Percentiles rank a stretch among this genome's conserved stretches.
These are phyloP conservation scores for Ascidia mentula DNA, from an alignment of 23 tunicate genomes.

Conservation along the genomic window DNA sequence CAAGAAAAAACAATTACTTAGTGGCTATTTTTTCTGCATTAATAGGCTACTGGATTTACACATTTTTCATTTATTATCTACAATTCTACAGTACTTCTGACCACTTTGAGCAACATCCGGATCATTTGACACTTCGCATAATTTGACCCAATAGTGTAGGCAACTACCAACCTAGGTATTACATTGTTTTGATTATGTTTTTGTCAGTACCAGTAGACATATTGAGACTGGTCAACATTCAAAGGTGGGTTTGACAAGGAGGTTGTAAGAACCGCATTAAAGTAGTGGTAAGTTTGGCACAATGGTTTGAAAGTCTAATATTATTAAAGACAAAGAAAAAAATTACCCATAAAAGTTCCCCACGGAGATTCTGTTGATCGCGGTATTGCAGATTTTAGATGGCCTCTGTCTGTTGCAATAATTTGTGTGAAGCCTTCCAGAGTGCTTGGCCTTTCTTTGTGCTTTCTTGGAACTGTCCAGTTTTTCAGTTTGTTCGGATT, in stretches of 20 bases:
- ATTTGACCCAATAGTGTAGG: no score
- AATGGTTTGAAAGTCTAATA: no score
- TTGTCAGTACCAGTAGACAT: no score
- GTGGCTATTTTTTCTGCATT: neutral
- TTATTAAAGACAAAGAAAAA: neutral
- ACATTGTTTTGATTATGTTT: no score
- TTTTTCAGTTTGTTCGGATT: conserved; percentile 55
- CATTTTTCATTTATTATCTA: neutral
- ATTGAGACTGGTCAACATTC: no score
- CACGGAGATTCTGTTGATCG: conserved; percentile 82
- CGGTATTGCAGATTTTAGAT: conserved; percentile 49
- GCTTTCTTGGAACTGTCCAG: conserved; percentile 80
- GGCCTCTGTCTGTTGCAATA: conserved; percentile 84
- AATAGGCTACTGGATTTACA: no score
- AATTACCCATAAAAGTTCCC: conserved; percentile 94
- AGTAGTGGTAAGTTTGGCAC: no score
- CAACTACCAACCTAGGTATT: no score
- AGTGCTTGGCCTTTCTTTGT: conserved; percentile 67
- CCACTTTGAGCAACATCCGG: no score
- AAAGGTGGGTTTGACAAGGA: no score
- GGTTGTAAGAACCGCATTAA: no score
- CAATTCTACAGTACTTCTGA: neutral
- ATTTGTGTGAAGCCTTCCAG: conserved; percentile 85
- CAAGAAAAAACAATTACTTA: neutral
- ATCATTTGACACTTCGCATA: no score